These are phyloP conservation scores for Agrotis puta DNA, from an alignment of 2,888 invertebrate genomes.

Conservation along the genomic window DNA sequence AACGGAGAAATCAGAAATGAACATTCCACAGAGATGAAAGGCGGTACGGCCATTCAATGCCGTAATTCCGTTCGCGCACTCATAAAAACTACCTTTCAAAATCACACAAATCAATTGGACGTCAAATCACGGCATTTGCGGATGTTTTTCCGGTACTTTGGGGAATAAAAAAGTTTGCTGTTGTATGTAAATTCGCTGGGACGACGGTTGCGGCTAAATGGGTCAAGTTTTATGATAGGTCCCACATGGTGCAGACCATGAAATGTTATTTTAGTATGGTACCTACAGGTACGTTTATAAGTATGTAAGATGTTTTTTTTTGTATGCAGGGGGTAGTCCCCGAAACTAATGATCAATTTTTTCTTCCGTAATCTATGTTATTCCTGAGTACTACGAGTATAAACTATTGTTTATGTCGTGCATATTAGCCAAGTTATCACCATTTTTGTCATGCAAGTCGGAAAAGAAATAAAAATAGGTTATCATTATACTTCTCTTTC, in stretches of 20 bases:
- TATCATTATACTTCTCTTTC: too few species aligned
- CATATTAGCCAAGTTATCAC: too few species aligned
- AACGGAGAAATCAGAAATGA: slow-evolving; percentile 34
- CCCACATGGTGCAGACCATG: slow-evolving; percentile 13
- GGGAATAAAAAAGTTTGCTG: slow-evolving; percentile 38
- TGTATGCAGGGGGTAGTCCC: too few species aligned
- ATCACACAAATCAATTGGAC: slow-evolving; percentile 54
- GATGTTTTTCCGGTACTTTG: slow-evolving; percentile 38
- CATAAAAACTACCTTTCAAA: slow-evolving; percentile 49
- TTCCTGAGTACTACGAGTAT: too few species aligned
- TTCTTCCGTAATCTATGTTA: too few species aligned
- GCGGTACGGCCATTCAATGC: slow-evolving; percentile 15
- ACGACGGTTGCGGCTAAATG: slow-evolving; percentile 30
- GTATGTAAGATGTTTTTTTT: slow-evolving; percentile 5
- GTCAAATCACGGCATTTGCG: slow-evolving; percentile 40
- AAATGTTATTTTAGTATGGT: slow-evolving; percentile 28
- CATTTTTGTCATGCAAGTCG: too few species aligned
- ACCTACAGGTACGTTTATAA: too few species aligned
- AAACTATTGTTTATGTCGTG: too few species aligned
- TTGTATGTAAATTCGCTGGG: slow-evolving; percentile 47
- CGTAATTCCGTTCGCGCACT: slow-evolving; percentile 20
- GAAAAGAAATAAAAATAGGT: too few species aligned
- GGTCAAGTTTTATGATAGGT: slow-evolving; percentile 49
- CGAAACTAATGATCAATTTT: too few species aligned
- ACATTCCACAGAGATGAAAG: slow-evolving; percentile 26